Evolutionary conservation across 2,888 invertebrate species (phyloP), one percentile per base, ranked within the genome.

Genomic region (Lamellibrachia satsuma): DNA sequence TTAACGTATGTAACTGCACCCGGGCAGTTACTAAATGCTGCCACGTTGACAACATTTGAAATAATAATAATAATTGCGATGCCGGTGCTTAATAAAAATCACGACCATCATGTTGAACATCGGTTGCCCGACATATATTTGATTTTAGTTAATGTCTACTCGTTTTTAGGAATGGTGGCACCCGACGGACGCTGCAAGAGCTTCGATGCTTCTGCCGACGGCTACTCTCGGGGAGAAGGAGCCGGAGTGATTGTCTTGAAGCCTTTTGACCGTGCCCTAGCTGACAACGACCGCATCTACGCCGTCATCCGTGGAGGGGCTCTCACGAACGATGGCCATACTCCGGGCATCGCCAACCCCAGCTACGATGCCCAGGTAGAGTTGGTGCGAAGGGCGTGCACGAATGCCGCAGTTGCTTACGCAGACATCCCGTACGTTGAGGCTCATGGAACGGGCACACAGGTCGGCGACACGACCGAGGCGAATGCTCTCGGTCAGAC

Each of bases 211-310:
- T 92, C 94, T 51, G 96, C 96, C 7, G 94, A 95, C 92, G 96
- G 96, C 27, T 96, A 96, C 93, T 96, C 95, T 15, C 93, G 96
- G 92, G 95, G 95, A 7, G 96, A 96, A 92, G 96, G 96, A 0
- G 95, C 95, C 92, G 96, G 95, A 0, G 95, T 94, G n/a, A 93
- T 96, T 8, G 93, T 96, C 52, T 91, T 96, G 55, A 96, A 96
- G 92, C 93, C 94, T 6, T 94, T 95, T 0, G 92, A 92, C 7
- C 94, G 75, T 75, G 75, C 75, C 75, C 75, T 75, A 22, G 22
- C 22, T 75, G 75, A 75, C 22, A 91, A 93, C 9, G 94, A 94
- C 93, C 91, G 93, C 27, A 94, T 95, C 92, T 94, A 94, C 92
- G 95, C 94, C 7, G 90, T 95, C 15, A 94, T 96, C 51, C 93